A percentile compares a stretch with the other conserved stretches of the same genome.
phyloP scores from a whole-genome alignment of 2,797 vertebrate genomes.

The Mustela erminea region DNA sequence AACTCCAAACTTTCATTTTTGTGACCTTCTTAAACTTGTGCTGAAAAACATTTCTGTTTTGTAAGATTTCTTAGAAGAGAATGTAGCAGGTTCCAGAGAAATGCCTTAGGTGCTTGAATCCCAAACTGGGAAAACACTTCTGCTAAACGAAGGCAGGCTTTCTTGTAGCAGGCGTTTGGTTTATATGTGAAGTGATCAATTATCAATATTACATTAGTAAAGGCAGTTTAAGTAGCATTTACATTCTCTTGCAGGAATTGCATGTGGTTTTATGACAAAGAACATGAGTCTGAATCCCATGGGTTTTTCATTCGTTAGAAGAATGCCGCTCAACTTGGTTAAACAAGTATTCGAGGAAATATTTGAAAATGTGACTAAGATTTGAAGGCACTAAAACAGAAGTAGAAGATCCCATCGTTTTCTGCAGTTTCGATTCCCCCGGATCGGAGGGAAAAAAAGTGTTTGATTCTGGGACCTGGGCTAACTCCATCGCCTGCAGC shows the following conservation, averaged over 20 bases:
- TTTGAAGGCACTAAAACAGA: neutral
- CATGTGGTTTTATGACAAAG: neutral
- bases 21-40: neutral
- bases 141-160: neutral
- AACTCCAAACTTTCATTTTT: neutral
- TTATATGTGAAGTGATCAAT: neutral
- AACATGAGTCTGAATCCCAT: neutral
- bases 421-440: neutral
- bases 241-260: neutral
- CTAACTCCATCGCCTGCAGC: neutral
- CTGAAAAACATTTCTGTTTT: neutral
- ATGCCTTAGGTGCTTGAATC: neutral
- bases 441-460: neutral
- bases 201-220: neutral
- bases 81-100: neutral
- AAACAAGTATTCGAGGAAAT: neutral
- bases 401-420: neutral
- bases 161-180: neutral
- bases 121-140: neutral
- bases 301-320: neutral
- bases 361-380: neutral
- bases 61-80: neutral
- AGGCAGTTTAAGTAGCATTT: neutral
- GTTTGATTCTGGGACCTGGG: neutral
- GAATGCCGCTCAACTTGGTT: neutral